Base-by-base conservation (phyloP, 2,113 vertebrate species). In the Pelusios castaneus region DNA sequence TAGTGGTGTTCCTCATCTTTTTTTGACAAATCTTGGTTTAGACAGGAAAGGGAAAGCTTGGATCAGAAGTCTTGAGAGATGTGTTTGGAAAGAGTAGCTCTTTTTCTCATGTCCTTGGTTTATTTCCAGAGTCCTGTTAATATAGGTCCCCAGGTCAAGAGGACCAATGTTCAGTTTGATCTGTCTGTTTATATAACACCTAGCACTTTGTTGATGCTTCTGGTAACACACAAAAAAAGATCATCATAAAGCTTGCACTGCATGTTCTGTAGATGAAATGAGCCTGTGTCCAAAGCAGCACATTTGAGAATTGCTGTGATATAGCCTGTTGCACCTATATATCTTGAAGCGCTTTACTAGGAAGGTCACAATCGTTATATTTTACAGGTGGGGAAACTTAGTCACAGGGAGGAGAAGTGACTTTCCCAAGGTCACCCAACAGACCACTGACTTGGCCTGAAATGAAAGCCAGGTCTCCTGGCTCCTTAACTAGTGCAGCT, bases 301-400 rank as follows among this genome's bases (percentile, higher is more conserved):
- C 78, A 58, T 34, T 9, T 12, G 92, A 75, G 52, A 93, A 88
- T 3, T 90, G 79, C 38, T 75, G 25, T 89, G 13, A 1, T 10
- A 4, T 75, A 80, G 81, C 25, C 34, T 27, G 4, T 81, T 96
- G 60, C 34, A 60, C 67, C 67, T 16, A 38, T 70, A 83, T 70
- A 43, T 76, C 45, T 85, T 16, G 38, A 70, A 83, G 17, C 79
- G 56, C 19, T 92, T 88, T 13, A 31, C 31, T 52, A 21, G 78
- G 73, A 54, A 79, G 52, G 6, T 27, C 76, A 82, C 82, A 56
- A 51, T 60, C 0, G 1, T 52, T 91, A 2, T 52, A 49, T 94
- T 94, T 70, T 80, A 21, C 82, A 87, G 81, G 51, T 77, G 60
- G 80, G 95, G 52, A 91, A 91, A 56, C 21, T 78, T 34, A 60